Evolutionary conservation across 2,113 vertebrate genomes (phyloP).

Genomic region (Sceloporus undulatus): DNA sequence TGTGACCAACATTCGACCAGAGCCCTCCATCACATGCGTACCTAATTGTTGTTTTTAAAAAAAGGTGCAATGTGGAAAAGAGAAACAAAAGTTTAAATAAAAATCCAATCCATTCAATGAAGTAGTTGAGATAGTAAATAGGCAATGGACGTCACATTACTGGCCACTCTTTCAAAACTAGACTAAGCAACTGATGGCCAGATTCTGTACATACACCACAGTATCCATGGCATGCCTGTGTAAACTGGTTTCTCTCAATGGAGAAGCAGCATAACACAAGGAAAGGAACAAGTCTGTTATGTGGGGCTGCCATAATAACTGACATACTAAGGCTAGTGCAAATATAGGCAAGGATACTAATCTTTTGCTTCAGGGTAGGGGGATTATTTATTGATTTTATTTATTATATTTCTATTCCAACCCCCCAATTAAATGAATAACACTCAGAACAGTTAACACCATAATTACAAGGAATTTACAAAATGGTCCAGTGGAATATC

Average conservation of each 20-base stretch:
- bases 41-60: constrained; percentile 74
- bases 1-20: constrained; percentile 92
- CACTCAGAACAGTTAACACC: no score
- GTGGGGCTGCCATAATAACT: no score
- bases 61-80: not conserved
- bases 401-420: no score
- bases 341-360: no score
- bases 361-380: no score
- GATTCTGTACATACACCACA: not conserved
- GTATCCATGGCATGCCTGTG: not conserved
- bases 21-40: constrained; percentile 99
- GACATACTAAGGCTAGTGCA: no score
- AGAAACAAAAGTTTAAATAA: not conserved
- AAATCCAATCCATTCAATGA: not conserved
- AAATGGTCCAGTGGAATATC: not conserved
- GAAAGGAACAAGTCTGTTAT: no score
- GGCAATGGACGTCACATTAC: no score
- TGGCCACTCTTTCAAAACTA: not conserved
- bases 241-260: not conserved
- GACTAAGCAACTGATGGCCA: not conserved
- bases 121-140: not conserved
- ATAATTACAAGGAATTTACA: no score
- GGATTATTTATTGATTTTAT: no score
- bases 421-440: no score
- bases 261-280: not conserved